Percentiles rank a stretch among this genome's conserved stretches.
Evolutionary conservation across 2,113 vertebrate species (phyloP).

Genomic region (Perca fluviatilis): DNA sequence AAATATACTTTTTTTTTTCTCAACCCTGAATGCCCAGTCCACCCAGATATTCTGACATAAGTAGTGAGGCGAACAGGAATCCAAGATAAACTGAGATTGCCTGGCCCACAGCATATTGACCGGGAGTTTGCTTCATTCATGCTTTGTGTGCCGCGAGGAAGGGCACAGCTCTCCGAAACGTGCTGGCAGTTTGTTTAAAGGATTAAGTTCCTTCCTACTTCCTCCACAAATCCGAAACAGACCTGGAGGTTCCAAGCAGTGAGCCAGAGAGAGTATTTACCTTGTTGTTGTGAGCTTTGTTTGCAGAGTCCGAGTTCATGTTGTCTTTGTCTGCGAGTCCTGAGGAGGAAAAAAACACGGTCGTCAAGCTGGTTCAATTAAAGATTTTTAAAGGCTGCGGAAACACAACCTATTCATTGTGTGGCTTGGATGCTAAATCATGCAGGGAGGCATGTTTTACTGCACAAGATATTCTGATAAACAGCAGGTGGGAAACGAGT

Average conservation of each 20-base stretch:
- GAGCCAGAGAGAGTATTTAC: constrained; percentile 76
- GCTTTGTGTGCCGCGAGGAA: constrained; percentile 7
- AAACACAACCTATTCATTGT: neutral
- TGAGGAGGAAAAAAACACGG: constrained; percentile 67
- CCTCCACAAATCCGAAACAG: neutral
- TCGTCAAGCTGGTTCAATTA: neutral
- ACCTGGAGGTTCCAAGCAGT: neutral
- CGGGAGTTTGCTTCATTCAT: constrained; percentile 20
- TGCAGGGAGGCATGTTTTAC: neutral
- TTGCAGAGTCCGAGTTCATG: constrained; percentile 88
- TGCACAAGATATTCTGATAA: neutral
- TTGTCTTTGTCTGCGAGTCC: constrained; percentile 96
- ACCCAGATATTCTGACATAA: neutral
- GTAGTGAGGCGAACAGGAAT: rapidly evolving
- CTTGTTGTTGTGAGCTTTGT: constrained; percentile 93
- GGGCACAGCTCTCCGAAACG: neutral
- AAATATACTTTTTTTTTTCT: neutral
- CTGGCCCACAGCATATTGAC: neutral
- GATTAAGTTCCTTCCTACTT: neutral
- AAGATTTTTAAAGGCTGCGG: neutral
- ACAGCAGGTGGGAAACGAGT: neutral
- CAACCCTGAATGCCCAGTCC: neutral
- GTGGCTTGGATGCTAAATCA: neutral
- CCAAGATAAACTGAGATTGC: neutral
- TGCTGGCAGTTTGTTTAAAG: constrained; percentile 24